Percentiles rank a stretch among this genome's conserved stretches.
phyloP scores from a whole-genome alignment of 2,797 vertebrate species.

The Miichthys miiuy region DNA sequence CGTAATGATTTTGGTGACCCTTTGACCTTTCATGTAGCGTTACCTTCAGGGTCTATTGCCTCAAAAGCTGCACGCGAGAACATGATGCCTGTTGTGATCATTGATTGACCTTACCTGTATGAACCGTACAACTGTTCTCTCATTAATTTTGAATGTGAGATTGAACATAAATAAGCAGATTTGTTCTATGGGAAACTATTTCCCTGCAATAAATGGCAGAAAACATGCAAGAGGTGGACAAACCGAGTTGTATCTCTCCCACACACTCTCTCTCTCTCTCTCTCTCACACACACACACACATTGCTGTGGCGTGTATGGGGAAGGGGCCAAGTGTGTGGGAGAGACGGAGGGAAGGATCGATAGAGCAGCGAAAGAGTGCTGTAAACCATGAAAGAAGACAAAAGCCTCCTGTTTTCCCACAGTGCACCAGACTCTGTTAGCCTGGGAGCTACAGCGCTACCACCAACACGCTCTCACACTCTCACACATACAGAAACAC shows the following conservation, averaged over 20 bases:
- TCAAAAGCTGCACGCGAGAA: not conserved
- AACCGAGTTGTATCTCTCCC: slow-evolving; percentile 68
- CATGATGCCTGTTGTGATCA: not conserved
- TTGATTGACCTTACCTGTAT: not conserved
- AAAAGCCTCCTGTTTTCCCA: slow-evolving; percentile 84
- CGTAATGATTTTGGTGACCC: not conserved
- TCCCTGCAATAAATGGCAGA: slow-evolving; percentile 52
- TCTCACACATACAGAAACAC: slow-evolving; percentile 49
- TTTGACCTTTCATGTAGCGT: not conserved
- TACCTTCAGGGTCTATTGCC: not conserved
- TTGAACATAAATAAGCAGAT: not conserved
- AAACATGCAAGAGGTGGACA: slow-evolving; percentile 65
- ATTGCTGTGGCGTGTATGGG: slow-evolving; percentile 40
- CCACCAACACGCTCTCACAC: slow-evolving; percentile 62
- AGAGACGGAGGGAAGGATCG: slow-evolving; percentile 81
- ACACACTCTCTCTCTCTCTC: slow-evolving; percentile 66
- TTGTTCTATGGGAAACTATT: slow-evolving; percentile 66
- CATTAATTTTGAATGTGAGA: not conserved
- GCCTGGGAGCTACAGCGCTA: slow-evolving; percentile 75
- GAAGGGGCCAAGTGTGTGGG: slow-evolving; percentile 81
- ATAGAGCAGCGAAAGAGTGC: slow-evolving; percentile 82
- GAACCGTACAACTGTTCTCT: not conserved
- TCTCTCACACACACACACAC: slow-evolving; percentile 49
- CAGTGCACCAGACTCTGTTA: slow-evolving; percentile 76
- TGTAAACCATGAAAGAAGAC: slow-evolving; percentile 85